These are phyloP conservation scores for Sorex fumeus DNA, from an alignment of 2,113 vertebrate species.

Conservation along the genomic window DNA sequence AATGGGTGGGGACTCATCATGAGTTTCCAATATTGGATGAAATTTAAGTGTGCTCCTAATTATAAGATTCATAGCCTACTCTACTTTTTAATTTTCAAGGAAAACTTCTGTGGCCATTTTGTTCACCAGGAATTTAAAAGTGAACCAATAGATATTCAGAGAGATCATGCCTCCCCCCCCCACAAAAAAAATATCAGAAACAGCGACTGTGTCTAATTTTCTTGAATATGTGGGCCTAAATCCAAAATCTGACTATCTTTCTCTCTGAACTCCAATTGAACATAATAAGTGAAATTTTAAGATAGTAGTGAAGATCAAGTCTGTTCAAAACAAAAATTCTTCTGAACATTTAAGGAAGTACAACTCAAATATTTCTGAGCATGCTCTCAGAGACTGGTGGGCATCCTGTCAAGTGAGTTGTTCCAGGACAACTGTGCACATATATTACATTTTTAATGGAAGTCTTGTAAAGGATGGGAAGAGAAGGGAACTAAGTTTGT, in stretches of 20 bases:
- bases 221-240: neutral
- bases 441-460: neutral
- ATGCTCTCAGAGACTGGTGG: neutral
- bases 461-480: neutral
- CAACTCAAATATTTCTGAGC: neutral
- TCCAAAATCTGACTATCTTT: neutral
- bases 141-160: neutral
- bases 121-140: neutral
- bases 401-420: neutral
- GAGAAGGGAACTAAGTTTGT: neutral
- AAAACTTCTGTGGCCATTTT: neutral
- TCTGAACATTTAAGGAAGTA: neutral
- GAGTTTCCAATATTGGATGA: neutral
- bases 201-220: neutral
- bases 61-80: neutral
- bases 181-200: neutral
- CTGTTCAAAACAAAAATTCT: constrained; percentile 17
- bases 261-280: neutral
- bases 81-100: neutral
- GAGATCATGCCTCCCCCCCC: neutral
- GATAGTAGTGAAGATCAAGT: neutral
- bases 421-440: neutral
- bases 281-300: neutral
- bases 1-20: neutral
- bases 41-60: neutral